Percentiles rank a stretch among this genome's conserved stretches.
Conservation (phyloP, 2,888 invertebrate genomes). For the Melolontha melolontha region DNA sequence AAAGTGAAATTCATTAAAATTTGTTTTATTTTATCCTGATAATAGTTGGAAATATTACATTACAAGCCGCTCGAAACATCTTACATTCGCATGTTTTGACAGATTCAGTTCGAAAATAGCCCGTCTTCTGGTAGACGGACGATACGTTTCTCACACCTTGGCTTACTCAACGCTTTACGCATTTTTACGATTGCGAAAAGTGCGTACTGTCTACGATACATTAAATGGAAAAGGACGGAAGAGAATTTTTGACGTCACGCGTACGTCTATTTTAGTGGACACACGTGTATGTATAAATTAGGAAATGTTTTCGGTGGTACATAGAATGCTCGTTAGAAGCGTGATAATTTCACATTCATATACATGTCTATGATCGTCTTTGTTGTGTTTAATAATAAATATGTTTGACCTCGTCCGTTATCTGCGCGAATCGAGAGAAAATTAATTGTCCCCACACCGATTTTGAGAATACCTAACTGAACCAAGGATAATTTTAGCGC, state of each 20-base stretch:
- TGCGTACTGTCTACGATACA: background rate
- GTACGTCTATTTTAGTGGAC: conserved; percentile 31
- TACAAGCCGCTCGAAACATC: too few species aligned
- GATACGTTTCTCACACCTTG: conserved; percentile 1
- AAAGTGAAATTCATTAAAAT: too few species aligned
- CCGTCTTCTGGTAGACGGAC: background rate
- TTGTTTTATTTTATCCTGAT: too few species aligned
- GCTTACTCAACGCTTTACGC: background rate
- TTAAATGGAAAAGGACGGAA: background rate
- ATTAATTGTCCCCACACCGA: too few species aligned
- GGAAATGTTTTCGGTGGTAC: conserved; percentile 24
- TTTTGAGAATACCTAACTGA: too few species aligned
- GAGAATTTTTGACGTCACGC: conserved; percentile 18
- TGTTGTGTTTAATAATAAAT: conserved; percentile 25
- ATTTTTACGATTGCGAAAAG: background rate
- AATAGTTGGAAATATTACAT: too few species aligned
- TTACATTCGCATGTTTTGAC: too few species aligned
- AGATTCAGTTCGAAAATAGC: too few species aligned
- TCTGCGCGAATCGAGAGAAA: conserved; percentile 6
- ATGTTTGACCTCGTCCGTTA: conserved; percentile 17
- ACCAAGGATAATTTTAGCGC: too few species aligned
- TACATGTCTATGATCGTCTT: background rate
- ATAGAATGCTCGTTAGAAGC: too few species aligned
- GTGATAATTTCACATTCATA: background rate
- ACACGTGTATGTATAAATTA: conserved; percentile 31